These are phyloP conservation scores for Tenthredo amoena DNA, from an alignment of 2,888 invertebrate genomes.

Conservation along the genomic window DNA sequence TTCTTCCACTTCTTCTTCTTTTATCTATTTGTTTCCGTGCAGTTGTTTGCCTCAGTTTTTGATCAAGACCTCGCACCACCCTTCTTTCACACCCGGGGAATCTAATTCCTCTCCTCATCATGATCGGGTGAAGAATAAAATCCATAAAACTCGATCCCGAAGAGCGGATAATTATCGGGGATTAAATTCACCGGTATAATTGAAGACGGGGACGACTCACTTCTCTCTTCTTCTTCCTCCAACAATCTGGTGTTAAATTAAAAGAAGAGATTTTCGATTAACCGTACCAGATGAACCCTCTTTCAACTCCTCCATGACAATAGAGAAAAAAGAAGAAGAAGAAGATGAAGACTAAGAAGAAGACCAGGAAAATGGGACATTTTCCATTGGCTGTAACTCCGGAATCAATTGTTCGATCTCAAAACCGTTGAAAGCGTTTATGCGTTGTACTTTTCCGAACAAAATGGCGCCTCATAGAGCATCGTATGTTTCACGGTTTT, in stretches of 20 bases:
- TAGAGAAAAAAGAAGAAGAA: background rate
- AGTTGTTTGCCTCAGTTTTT: constrained; percentile 2
- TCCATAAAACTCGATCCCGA: background rate
- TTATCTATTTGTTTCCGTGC: background rate
- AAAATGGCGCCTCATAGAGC: background rate
- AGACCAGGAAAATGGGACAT: background rate
- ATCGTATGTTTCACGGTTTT: background rate
- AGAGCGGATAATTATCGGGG: background rate
- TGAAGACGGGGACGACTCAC: constrained; percentile 16
- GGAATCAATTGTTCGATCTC: background rate
- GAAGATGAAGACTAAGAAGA: background rate
- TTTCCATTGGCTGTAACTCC: background rate
- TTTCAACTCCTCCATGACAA: background rate
- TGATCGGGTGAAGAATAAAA: background rate
- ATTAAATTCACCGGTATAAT: constrained; percentile 27
- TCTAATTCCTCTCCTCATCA: constrained; percentile 11
- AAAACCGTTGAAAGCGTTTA: background rate
- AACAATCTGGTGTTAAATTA: constrained; percentile 7
- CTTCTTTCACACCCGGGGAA: background rate
- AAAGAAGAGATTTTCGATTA: constrained; percentile 30
- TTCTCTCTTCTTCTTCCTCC: background rate
- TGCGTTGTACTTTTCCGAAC: background rate
- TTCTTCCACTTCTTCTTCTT: constrained; percentile 10
- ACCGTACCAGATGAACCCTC: constrained; percentile 23
- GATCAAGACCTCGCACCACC: background rate